These are phyloP conservation scores for Pristiophorus japonicus DNA, from an alignment of 2,113 vertebrate species.

Conservation along the genomic window DNA sequence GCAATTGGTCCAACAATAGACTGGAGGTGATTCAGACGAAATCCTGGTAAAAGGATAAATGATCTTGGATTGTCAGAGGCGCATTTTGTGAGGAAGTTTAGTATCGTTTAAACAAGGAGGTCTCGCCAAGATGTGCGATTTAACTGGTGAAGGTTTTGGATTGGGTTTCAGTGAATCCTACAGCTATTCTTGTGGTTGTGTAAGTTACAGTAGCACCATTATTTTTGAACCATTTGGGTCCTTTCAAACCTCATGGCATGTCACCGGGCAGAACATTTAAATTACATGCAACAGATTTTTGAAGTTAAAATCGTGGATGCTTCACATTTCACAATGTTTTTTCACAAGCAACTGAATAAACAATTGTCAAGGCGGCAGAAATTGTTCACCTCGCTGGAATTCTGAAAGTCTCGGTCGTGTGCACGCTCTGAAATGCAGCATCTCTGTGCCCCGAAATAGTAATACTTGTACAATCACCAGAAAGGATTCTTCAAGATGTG, in stretches of 20 bases:
- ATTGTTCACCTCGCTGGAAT: not conserved
- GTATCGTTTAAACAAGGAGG: too few relatives aligned
- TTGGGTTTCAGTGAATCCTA: not conserved
- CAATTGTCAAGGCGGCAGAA: not conserved
- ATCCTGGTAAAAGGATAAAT: not conserved
- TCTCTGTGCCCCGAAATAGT: not conserved
- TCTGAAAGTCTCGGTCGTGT: not conserved
- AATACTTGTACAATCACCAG: not conserved
- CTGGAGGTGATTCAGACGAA: not conserved
- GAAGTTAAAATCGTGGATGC: not conserved
- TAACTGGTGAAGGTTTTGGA: not conserved
- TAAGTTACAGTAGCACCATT: not conserved
- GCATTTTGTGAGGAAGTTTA: not conserved
- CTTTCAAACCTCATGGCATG: not conserved
- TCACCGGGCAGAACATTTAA: not conserved
- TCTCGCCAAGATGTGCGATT: not conserved
- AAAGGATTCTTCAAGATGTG: not conserved
- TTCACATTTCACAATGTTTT: not conserved
- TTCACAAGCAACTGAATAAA: not conserved
- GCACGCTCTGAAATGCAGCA: not conserved
- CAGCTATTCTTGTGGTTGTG: not conserved
- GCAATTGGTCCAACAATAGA: not conserved
- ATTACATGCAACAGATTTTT: not conserved
- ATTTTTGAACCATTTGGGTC: not conserved
- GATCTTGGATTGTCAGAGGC: not conserved